These are phyloP conservation scores for Verasper variegatus DNA, from an alignment of 2,113 vertebrate species.

Conservation along the genomic window DNA sequence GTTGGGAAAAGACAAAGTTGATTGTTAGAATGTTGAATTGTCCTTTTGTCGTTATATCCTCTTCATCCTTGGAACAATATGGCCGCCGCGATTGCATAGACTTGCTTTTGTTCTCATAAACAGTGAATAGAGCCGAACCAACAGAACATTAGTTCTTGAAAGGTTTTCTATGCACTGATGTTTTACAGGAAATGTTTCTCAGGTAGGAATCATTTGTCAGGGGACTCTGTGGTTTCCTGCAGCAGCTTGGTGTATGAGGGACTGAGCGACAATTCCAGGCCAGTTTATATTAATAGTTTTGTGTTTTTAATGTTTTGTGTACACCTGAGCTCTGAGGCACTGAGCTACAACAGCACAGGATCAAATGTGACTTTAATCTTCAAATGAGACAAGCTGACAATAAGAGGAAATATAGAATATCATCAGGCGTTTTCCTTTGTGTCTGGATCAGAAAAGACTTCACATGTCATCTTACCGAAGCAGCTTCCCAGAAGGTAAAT, in stretches of 20 bases:
- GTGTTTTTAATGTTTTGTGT: not conserved
- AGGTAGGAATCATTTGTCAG: not conserved
- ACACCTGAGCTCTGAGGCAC: not conserved
- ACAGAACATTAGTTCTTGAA: no score
- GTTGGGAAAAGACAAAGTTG: constrained; percentile 16
- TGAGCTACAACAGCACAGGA: not conserved
- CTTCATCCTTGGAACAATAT: not conserved
- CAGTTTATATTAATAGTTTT: not conserved
- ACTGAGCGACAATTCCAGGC: not conserved
- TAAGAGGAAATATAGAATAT: not conserved
- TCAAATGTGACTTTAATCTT: no score
- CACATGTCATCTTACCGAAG: constrained; percentile 54
- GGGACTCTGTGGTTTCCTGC: not conserved
- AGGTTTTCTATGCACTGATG: not conserved
- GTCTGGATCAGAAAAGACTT: not conserved
- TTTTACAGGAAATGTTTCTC: not conserved
- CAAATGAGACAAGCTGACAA: not conserved
- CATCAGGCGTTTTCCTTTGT: not conserved
- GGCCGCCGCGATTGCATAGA: not conserved
- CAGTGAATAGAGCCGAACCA: not conserved
- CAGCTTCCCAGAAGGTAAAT: constrained; percentile 53
- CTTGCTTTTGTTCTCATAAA: not conserved
- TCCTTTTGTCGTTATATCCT: not conserved
- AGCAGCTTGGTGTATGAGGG: not conserved
- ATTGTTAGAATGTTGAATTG: constrained; percentile 9